Conservation (phyloP, 2,113 vertebrate species). For the Megalops atlanticus region DNA sequence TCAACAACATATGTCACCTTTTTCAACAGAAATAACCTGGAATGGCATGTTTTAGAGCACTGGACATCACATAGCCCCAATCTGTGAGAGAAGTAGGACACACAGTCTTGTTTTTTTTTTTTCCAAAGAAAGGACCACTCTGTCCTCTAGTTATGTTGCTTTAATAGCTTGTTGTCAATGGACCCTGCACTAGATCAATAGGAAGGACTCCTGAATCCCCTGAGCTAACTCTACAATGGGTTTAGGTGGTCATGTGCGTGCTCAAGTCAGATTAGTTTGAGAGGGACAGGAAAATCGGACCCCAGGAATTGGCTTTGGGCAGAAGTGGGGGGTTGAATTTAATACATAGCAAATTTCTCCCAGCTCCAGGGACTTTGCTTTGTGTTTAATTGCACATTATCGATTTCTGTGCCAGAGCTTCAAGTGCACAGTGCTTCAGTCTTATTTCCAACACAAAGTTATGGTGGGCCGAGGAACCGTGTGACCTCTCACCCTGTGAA, state of each 20-base stretch:
- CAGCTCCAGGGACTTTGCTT: constrained; percentile 64
- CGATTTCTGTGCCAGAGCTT: constrained; percentile 65
- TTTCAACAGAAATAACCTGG: too few relatives aligned
- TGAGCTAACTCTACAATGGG: constrained; percentile 52
- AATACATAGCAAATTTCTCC: constrained; percentile 70
- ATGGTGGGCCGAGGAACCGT: constrained; percentile 57
- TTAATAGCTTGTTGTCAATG: constrained; percentile 29
- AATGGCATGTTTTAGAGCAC: too few relatives aligned
- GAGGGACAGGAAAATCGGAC: constrained; percentile 57
- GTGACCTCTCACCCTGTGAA: constrained; percentile 54
- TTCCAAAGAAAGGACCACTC: constrained; percentile 11
- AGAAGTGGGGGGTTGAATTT: constrained; percentile 62
- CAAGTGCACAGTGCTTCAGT: constrained; percentile 47
- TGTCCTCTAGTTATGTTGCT: constrained; percentile 24
- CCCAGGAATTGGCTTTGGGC: constrained; percentile 44
- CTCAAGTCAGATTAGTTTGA: constrained; percentile 55
- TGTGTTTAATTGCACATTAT: constrained; percentile 73
- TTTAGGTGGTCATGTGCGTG: constrained; percentile 52
- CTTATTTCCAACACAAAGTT: constrained; percentile 71
- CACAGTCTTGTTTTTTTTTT: constrained; percentile 11
- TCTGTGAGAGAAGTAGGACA: constrained; percentile 1
- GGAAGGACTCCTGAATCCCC: constrained; percentile 61
- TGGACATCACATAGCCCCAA: background rate
- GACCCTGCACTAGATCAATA: constrained; percentile 45
- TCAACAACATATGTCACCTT: background rate